Percentiles rank a stretch among this genome's conserved stretches.
Evolutionary conservation across 2,797 vertebrate genomes (phyloP).

Genomic region (Molossus molossus): DNA sequence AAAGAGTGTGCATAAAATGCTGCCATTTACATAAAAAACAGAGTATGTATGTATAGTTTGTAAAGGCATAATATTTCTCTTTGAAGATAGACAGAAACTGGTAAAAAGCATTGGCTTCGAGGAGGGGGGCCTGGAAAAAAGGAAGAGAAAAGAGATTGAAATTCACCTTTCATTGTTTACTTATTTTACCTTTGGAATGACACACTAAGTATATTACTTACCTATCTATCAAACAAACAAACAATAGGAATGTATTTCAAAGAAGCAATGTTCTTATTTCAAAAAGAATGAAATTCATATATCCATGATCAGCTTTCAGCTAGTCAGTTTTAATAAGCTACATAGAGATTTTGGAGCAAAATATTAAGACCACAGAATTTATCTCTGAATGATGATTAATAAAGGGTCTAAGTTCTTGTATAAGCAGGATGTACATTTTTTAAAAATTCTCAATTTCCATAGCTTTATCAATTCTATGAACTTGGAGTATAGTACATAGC

Average conservation of each 20-base stretch:
- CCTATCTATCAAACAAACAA: neutral
- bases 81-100: neutral
- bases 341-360: slow-evolving; percentile 41
- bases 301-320: neutral
- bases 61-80: neutral
- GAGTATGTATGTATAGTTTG: neutral
- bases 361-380: neutral
- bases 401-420: neutral
- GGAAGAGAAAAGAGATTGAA: neutral
- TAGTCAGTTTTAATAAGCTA: neutral
- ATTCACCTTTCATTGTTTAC: neutral
- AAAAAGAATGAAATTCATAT: slow-evolving; percentile 18
- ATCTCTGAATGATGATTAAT: neutral
- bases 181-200: slow-evolving; percentile 4
- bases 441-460: neutral
- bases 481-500: neutral
- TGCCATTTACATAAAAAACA: neutral
- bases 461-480: slow-evolving; percentile 47
- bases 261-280: neutral
- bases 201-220: neutral
- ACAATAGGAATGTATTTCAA: slow-evolving; percentile 26
- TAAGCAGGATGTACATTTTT: neutral
- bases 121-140: neutral
- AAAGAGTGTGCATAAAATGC: neutral
- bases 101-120: neutral